Percentiles rank a stretch among this genome's conserved stretches.
Evolutionary conservation across 2,888 invertebrate species (phyloP).

Genomic region (Drosophila setosimentum): DNA sequence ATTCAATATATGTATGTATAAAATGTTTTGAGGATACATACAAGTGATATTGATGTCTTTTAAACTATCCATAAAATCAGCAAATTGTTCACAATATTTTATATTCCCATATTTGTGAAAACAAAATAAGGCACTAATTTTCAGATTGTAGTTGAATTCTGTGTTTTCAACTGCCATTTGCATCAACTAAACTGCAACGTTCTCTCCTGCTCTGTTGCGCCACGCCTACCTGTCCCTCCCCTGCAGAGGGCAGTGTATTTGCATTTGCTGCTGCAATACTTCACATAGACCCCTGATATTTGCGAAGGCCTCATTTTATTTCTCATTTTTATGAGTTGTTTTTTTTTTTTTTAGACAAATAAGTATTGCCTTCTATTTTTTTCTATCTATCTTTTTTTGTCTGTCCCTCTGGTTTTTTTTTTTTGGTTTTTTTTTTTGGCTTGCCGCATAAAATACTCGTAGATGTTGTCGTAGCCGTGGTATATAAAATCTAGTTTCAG

Average conservation of each 20-base stretch:
- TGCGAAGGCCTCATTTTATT: slow-evolving; percentile 67
- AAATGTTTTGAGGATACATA: not conserved
- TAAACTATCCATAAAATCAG: not conserved
- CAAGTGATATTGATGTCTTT: not conserved
- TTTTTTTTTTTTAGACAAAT: slow-evolving; percentile 33
- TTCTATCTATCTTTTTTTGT: slow-evolving; percentile 26
- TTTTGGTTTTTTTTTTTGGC: slow-evolving; percentile 25
- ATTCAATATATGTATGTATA: not conserved
- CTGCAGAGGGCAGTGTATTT: not conserved
- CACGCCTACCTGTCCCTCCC: not conserved
- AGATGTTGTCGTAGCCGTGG: slow-evolving; percentile 50
- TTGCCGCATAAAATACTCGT: slow-evolving; percentile 62
- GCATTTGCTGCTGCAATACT: slow-evolving; percentile 34
- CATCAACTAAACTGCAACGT: slow-evolving; percentile 32
- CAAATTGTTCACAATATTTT: not conserved
- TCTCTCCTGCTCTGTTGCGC: not conserved
- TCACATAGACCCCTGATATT: slow-evolving; percentile 57
- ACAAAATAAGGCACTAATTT: not conserved
- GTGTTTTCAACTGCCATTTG: slow-evolving; percentile 21
- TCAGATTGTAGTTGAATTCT: slow-evolving; percentile 15
- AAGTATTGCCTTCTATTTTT: slow-evolving; percentile 4
- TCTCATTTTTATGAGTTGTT: slow-evolving; percentile 38
- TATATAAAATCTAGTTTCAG: slow-evolving; percentile 71
- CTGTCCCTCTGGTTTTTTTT: not conserved
- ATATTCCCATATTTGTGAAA: not conserved